Conservation (phyloP, 2,113 vertebrate genomes). For the Clupea harengus region DNA sequence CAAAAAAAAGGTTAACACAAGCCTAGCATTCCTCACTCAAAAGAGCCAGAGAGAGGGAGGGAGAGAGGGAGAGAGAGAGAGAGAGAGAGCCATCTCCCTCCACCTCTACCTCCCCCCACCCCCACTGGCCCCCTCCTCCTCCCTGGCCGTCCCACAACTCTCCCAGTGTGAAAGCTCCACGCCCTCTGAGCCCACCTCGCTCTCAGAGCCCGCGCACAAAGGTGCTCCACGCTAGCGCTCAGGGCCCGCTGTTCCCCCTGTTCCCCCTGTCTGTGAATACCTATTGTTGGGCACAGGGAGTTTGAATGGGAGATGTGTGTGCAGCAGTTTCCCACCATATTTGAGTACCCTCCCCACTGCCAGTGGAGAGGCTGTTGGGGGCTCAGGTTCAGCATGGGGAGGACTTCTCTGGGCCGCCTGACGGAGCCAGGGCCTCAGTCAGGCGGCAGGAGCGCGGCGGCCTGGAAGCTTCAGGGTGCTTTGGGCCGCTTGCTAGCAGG, state of each 20-base stretch:
- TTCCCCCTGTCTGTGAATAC: slow-evolving; percentile 60
- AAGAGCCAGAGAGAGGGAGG: not conserved
- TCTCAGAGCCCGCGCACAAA: slow-evolving; percentile 43
- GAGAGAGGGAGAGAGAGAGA: not conserved
- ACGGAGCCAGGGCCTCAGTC: too few relatives aligned
- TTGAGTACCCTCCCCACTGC: slow-evolving; percentile 68
- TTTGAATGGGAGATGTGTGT: slow-evolving; percentile 70
- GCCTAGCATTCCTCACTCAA: slow-evolving; percentile 44
- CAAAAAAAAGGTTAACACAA: slow-evolving; percentile 23
- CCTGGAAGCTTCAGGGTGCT: too few relatives aligned
- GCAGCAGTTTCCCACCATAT: slow-evolving; percentile 70
- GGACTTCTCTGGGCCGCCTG: slow-evolving; percentile 2
- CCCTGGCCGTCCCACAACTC: not conserved
- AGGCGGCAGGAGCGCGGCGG: too few relatives aligned
- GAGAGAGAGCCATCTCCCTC: not conserved
- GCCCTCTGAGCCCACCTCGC: slow-evolving; percentile 9
- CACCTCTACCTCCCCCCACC: slow-evolving; percentile 16
- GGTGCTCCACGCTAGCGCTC: slow-evolving; percentile 55
- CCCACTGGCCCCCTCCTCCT: slow-evolving; percentile 15
- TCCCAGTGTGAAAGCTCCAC: not conserved
- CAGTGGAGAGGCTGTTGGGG: slow-evolving; percentile 54
- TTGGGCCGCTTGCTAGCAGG: too few relatives aligned
- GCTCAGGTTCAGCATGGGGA: slow-evolving; percentile 56
- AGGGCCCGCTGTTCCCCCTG: slow-evolving; percentile 28
- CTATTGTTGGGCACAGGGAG: slow-evolving; percentile 48